phyloP scores from a whole-genome alignment of 2,888 invertebrate species.

The Drosophila robusta region DNA sequence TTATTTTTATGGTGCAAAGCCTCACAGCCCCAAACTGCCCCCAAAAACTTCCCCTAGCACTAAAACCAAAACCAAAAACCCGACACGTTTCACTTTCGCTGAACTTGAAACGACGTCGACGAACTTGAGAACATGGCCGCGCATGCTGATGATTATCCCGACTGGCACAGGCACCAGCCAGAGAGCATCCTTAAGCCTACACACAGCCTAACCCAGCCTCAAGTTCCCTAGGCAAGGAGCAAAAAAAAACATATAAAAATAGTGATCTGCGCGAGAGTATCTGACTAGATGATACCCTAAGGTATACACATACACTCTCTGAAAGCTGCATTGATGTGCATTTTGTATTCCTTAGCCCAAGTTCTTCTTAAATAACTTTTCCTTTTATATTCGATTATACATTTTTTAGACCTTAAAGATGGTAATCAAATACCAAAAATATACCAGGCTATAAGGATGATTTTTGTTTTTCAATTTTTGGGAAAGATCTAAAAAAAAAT shows the following conservation, averaged over 20 bases:
- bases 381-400: too few relatives aligned
- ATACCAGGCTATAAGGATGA: too few relatives aligned
- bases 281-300: background rate
- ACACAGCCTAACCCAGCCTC: conserved; percentile 7
- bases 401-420: too few relatives aligned
- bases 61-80: conserved; percentile 33
- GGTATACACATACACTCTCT: too few relatives aligned
- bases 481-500: too few relatives aligned
- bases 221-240: background rate
- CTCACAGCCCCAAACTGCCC: background rate
- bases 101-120: conserved; percentile 62
- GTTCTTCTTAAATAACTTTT: too few relatives aligned
- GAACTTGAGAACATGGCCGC: conserved; percentile 67
- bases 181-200: conserved; percentile 48
- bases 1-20: conserved; percentile 62
- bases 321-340: too few relatives aligned
- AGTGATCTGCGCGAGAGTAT: background rate
- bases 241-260: background rate
- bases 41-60: conserved; percentile 10
- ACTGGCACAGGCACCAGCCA: conserved; percentile 9
- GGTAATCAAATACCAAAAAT: too few relatives aligned
- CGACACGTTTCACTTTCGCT: conserved; percentile 68
- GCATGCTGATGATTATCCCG: conserved; percentile 78
- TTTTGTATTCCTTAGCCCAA: too few relatives aligned
- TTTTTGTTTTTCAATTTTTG: too few relatives aligned